A percentile compares a stretch with the other conserved stretches of the same genome.
Conservation (phyloP, 1,140 invertebrate species). For the Elymnias hypermnestra region DNA sequence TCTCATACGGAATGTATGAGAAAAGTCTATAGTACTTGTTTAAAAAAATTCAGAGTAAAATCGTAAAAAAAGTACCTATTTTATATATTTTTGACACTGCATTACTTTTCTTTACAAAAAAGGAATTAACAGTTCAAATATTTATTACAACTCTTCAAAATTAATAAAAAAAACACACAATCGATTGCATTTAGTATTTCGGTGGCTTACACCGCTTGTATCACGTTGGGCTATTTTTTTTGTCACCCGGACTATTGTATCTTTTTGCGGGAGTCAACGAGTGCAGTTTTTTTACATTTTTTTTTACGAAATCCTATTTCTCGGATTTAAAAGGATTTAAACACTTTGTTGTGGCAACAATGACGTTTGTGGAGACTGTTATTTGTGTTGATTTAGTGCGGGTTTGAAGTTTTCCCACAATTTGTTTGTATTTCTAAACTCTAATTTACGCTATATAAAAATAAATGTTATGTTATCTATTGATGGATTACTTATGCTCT, state of each 20-base stretch:
- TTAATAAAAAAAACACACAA: slow-evolving; percentile 45
- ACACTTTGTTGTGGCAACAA: slow-evolving; percentile 74
- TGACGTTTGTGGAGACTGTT: slow-evolving; percentile 59
- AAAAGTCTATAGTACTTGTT: no score
- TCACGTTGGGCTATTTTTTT: slow-evolving; percentile 43
- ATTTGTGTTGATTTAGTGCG: slow-evolving; percentile 65
- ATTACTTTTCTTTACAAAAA: no score
- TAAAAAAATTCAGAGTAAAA: no score
- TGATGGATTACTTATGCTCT: no score
- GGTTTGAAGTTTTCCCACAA: slow-evolving; percentile 44
- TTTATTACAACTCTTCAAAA: slow-evolving; percentile 41
- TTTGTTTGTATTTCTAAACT: slow-evolving; percentile 18
- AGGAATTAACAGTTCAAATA: no score
- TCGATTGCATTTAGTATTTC: slow-evolving; percentile 56
- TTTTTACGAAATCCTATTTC: slow-evolving; percentile 71
- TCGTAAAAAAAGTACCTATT: no score
- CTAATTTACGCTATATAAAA: no score
- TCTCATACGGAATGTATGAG: no score
- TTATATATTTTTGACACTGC: no score
- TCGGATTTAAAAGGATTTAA: slow-evolving; percentile 73
- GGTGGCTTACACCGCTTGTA: slow-evolving; percentile 55
- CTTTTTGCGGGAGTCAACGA: slow-evolving; percentile 66
- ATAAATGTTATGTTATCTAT: no score
- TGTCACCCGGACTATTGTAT: slow-evolving; percentile 43
- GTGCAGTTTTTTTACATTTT: slow-evolving; percentile 41